Evolutionary conservation across 2,113 vertebrate genomes (phyloP), one percentile per base, ranked within the genome.

Genomic region (Sapayoa aenigma): DNA sequence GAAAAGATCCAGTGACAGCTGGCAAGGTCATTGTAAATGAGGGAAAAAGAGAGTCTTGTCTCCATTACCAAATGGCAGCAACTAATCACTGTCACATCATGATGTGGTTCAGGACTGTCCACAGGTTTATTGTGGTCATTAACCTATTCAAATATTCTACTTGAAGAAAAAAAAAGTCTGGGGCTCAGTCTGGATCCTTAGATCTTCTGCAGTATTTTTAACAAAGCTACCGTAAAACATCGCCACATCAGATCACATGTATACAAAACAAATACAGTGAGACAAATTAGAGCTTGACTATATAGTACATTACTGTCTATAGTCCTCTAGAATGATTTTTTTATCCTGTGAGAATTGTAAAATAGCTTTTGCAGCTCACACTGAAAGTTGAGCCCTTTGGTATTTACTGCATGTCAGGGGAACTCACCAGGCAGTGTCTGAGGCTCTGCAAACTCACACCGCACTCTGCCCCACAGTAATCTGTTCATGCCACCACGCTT

Each of bases 1-100:
- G 94, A 97, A 96, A 97, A 95, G 92, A 88, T 83, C 63, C 52
- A 88, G 92, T 95, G 96, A 95, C 93, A 95, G 87, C 94, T 95
- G 94, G 87, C 31, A 50, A 94, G 94, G 93, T 96, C 91, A 91
- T 95, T 89, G 93, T 94, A 97, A 96, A 95, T 91, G 95, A 93
- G 94, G 81, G 96, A 93, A 96, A 97, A 87, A 97, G 87, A 96
- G 95, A 97, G 93, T 96, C 94, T 76, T 95, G 93, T 97, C 94
- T 97, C 95, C 94, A 97, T 95, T 96, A 95, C 87, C 84, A 95
- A 97, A 95, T 3, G 0, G 93, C 81, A 93, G 84, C 63, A 89
- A 96, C 95, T 96, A 96, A 97, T 97, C 95, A 96, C 53, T 96
- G 96, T 96, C 96, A 97, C 93, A 95, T 89, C 91, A 93, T 73